Evolutionary conservation across 2,888 invertebrate species (phyloP).

Genomic region (Dorcus hopei): DNA sequence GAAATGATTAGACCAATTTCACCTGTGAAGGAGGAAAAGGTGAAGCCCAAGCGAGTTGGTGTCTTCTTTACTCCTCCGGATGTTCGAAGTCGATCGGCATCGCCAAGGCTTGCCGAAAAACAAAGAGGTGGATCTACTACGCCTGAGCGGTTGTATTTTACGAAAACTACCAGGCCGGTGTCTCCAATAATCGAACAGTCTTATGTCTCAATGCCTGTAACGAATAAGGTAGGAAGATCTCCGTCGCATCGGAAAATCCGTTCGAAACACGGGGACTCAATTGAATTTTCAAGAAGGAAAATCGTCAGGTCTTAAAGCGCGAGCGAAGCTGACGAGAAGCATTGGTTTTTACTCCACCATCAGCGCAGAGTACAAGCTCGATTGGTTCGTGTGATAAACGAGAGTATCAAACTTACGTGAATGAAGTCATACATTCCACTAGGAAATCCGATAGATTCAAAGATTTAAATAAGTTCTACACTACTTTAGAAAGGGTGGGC

Average conservation of each 20-base stretch:
- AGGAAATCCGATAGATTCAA: conserved; percentile 76
- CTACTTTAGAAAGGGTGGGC: conserved; percentile 79
- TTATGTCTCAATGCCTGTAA: not conserved
- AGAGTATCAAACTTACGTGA: conserved; percentile 66
- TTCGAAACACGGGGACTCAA: conserved; percentile 6
- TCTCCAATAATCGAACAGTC: conserved; percentile 24
- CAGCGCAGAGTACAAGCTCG: conserved; percentile 48
- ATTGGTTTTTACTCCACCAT: conserved; percentile 2
- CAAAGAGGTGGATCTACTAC: conserved; percentile 18
- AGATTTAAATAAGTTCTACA: conserved; percentile 81
- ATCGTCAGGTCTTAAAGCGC: conserved; percentile 63
- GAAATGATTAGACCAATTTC: no score
- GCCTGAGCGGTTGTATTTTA: conserved; percentile 1
- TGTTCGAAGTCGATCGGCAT: conserved; percentile 45
- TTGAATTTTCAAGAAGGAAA: conserved; percentile 45
- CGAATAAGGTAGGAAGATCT: conserved; percentile 19
- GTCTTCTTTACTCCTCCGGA: no score
- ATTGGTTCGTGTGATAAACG: conserved; percentile 54
- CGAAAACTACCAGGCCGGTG: conserved; percentile 4
- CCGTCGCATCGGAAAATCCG: conserved; percentile 11
- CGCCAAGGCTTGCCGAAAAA: conserved; percentile 51
- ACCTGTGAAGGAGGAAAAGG: no score
- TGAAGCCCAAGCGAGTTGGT: no score
- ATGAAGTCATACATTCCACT: conserved; percentile 63
- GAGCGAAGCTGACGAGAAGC: conserved; percentile 56